Percentiles rank a stretch among this genome's conserved stretches.
Evolutionary conservation across 2,797 vertebrate genomes (phyloP).

Genomic region (Pseudomugil tenellus): DNA sequence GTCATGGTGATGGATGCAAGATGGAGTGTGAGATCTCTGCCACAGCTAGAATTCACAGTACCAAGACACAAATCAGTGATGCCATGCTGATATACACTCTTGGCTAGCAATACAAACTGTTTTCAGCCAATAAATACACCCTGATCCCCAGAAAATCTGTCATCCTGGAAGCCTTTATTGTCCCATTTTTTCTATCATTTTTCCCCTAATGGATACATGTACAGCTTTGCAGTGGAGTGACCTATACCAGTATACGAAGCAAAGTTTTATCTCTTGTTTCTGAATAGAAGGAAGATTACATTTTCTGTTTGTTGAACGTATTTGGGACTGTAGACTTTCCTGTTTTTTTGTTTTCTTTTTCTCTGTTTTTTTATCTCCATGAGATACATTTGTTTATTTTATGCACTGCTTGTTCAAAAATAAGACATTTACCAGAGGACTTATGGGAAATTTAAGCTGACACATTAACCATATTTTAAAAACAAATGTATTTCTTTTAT

Average conservation of each 20-base stretch:
- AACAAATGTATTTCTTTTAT: not conserved
- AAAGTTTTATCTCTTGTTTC: conserved; percentile 1
- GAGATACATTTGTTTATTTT: not conserved
- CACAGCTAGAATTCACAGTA: conserved; percentile 46
- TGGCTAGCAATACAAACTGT: conserved; percentile 52
- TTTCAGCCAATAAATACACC: conserved; percentile 54
- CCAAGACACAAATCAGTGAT: conserved; percentile 55
- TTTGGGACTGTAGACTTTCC: not conserved
- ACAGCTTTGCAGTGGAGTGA: conserved; percentile 4
- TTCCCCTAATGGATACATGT: not conserved
- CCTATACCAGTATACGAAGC: not conserved
- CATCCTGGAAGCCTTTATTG: conserved; percentile 31
- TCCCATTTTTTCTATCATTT: not conserved
- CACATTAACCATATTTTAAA: not conserved
- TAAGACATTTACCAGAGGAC: not conserved
- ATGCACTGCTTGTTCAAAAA: not conserved
- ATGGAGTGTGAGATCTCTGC: conserved; percentile 34
- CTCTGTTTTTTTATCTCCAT: not conserved
- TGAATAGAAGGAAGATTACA: not conserved
- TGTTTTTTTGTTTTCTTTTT: not conserved
- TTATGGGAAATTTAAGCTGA: not conserved
- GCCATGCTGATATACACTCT: conserved; percentile 51
- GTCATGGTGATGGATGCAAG: conserved; percentile 54
- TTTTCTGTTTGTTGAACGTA: not conserved
- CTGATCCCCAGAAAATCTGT: conserved; percentile 63